These are phyloP conservation scores for mouse (Mus musculus) DNA, from an alignment of 2,113 vertebrate genomes.

Conservation along the genomic window DNA sequence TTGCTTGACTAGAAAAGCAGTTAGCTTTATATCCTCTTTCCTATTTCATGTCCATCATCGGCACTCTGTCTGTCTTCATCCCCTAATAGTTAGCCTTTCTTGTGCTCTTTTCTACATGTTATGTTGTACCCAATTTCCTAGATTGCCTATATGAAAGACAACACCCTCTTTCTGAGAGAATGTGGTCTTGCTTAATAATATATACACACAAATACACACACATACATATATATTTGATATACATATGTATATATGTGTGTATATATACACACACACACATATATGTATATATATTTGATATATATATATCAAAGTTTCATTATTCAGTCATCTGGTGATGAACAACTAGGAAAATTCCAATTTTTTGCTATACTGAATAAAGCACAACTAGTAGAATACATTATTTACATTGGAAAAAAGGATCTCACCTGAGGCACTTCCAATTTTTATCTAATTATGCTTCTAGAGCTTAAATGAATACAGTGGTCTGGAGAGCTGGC, in stretches of 20 bases:
- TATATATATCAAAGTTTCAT: not conserved
- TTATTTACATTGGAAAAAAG: constrained; percentile 21
- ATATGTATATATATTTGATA: too few species aligned
- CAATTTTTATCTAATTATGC: constrained; percentile 36
- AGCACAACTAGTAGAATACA: not conserved
- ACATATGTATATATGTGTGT: too few species aligned
- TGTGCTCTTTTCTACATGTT: not conserved
- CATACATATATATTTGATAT: too few species aligned
- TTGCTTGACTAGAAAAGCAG: not conserved
- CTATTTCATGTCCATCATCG: not conserved
- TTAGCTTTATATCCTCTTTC: not conserved
- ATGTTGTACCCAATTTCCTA: not conserved
- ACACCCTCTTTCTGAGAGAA: not conserved
- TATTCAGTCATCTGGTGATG: not conserved
- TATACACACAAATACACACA: too few species aligned
- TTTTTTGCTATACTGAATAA: not conserved
- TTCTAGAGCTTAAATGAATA: constrained; percentile 18
- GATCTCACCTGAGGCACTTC: constrained; percentile 26
- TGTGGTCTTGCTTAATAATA: not conserved
- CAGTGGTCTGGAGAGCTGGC: not conserved
- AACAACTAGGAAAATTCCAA: not conserved
- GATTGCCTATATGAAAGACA: not conserved
- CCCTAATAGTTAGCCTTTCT: not conserved
- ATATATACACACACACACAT: too few species aligned
- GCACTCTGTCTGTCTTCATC: not conserved